phyloP scores from a whole-genome alignment of 35 echinoderm and acorn worm genomes.

The Anneissia japonica region DNA sequence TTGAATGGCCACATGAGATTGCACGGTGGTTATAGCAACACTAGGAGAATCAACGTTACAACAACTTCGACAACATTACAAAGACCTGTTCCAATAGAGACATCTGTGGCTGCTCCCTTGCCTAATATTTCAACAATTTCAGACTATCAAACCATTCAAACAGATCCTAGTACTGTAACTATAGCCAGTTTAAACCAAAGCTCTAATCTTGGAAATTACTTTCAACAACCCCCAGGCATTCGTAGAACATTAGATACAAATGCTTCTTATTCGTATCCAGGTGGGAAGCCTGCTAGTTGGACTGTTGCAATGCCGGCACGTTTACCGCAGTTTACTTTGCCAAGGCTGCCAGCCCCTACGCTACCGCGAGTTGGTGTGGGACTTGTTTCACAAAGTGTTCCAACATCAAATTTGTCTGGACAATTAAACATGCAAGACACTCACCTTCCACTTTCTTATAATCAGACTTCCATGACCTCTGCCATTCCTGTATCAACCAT shows the following conservation, averaged over 20 bases:
- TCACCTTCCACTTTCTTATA: neutral
- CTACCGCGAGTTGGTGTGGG: neutral
- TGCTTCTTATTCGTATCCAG: neutral
- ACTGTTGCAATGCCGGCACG: neutral
- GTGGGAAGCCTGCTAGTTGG: neutral
- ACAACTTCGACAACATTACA: neutral
- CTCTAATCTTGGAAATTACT: neutral
- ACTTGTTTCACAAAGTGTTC: neutral
- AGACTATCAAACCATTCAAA: neutral
- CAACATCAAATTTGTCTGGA: neutral
- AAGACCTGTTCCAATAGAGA: neutral
- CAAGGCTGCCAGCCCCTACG: neutral
- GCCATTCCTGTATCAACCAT: neutral
- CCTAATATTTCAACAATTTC: neutral
- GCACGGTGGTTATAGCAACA: conserved; percentile 87
- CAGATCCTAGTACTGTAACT: neutral
- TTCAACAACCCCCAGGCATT: neutral
- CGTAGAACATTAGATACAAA: neutral
- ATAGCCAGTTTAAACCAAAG: neutral
- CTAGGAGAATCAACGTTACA: neutral
- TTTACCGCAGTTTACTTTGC: neutral
- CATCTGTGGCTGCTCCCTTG: neutral
- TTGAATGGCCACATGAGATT: conserved; percentile 98
- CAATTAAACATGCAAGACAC: neutral
- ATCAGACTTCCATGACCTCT: neutral